Evolutionary conservation across 2,797 vertebrate genomes (phyloP), one percentile per base, ranked within the genome.

Genomic region (Pteronotus mesoamericanus): DNA sequence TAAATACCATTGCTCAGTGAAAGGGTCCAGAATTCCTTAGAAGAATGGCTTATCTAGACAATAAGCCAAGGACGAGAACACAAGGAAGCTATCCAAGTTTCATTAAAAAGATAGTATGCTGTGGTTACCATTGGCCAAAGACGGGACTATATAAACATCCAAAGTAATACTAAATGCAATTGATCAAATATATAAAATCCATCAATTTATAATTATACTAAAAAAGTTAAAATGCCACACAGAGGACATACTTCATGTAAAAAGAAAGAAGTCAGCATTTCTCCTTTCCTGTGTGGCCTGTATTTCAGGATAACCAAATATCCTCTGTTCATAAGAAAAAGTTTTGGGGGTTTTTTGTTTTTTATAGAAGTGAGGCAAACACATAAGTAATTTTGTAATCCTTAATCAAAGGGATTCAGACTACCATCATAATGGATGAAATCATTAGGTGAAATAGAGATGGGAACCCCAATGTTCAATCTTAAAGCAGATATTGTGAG

Each of bases 271-370:
- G 71, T 79, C 18, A 5, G 4, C 26, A 59, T 78, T 51, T 71
- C 64, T 79, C 32, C 22, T 68, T 66, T 55, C 46, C 71, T 77
- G 1, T 66, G 85, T 44, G 18, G 24, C 86, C 7, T 86, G 24
- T 78, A 86, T 86, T 69, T 86, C 83, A 39, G 51, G 19, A 91
- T 86, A 92, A 86, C 18, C 48, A 86, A 44, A 92, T 37, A 86
- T 1, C 39, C 32, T 39, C 46, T 21, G 32, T 57, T 59, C 32
- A 29, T 55, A 79, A 29, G 37, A 34, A 46, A 71, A 80, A 21
- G 61, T n/a, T 91, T 74, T 51, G 46, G n/a, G n/a, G n/a, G n/a
- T n/a, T n/a, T 48, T 16, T 57, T 19, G 26, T 71, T 14, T 71
- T 85, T 83, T n/a, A 57, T n/a, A 86, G 39, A 86, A 57, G 42